phyloP scores from a whole-genome alignment of 2,888 invertebrate species.

The Omphaloscelis lunosa region DNA sequence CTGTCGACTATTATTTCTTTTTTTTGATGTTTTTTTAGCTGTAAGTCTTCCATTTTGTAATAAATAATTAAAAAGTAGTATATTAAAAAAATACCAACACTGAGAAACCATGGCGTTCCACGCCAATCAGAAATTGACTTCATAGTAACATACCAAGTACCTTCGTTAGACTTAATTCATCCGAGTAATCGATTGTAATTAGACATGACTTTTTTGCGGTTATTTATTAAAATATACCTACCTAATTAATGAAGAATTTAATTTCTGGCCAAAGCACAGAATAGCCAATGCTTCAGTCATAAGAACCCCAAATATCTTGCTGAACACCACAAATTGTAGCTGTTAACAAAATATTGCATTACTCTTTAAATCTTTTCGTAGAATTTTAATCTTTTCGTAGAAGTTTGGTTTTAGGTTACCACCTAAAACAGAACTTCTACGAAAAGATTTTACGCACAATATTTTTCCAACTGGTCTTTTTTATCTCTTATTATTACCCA shows the following conservation, averaged over 20 bases:
- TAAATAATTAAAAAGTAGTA: too few species aligned
- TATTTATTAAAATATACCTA: neutral
- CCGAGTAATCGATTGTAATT: constrained; percentile 43
- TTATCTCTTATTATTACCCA: neutral
- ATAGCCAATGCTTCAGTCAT: neutral
- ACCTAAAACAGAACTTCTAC: neutral
- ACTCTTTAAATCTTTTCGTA: too few species aligned
- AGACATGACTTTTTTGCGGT: constrained; percentile 25
- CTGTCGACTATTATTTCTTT: too few species aligned
- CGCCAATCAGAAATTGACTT: constrained; percentile 4
- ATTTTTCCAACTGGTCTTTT: neutral
- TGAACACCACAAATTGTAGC: neutral
- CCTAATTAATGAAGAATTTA: neutral
- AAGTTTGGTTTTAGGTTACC: too few species aligned
- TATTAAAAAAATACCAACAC: constrained; percentile 9
- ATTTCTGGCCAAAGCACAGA: neutral
- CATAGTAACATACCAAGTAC: neutral
- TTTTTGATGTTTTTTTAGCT: too few species aligned
- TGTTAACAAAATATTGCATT: neutral
- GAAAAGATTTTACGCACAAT: neutral
- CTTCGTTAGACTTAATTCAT: constrained; percentile 12
- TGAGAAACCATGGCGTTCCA: constrained; percentile 8
- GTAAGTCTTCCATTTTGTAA: too few species aligned
- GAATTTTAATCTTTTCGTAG: too few species aligned
- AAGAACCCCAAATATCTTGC: neutral